Conservation (phyloP, 2,888 invertebrate species). For the Phymatocera aterrima region DNA sequence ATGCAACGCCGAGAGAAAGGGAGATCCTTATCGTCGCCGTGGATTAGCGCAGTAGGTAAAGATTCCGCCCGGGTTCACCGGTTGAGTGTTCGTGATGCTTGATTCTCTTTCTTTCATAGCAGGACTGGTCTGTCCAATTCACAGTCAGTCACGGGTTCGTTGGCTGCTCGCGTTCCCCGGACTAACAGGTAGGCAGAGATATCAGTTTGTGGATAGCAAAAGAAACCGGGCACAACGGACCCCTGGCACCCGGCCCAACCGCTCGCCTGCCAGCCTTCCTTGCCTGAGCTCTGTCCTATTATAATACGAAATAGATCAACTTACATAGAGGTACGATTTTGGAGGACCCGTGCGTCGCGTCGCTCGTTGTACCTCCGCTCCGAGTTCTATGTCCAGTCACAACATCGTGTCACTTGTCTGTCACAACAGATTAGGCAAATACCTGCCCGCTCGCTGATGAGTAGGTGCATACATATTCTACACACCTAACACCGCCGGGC, state of each 20-base stretch:
- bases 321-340: constrained; percentile 62
- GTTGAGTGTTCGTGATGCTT: neutral
- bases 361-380: constrained; percentile 47
- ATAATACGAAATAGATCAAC: constrained; percentile 68
- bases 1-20: constrained; percentile 53
- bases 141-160: constrained; percentile 57
- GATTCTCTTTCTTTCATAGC: too few relatives aligned
- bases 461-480: constrained; percentile 27
- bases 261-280: neutral
- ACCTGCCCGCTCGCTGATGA: constrained; percentile 31
- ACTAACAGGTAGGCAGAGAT: constrained; percentile 29
- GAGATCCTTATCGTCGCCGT: constrained; percentile 58
- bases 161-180: constrained; percentile 51
- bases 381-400: constrained; percentile 63
- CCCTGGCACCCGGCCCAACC: too few relatives aligned
- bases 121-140: constrained; percentile 12
- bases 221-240: constrained; percentile 21
- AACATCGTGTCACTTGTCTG: constrained; percentile 68
- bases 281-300: constrained; percentile 56
- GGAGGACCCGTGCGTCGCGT: too few relatives aligned
- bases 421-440: constrained; percentile 70
- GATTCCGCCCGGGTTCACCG: neutral
- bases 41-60: constrained; percentile 39
- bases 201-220: constrained; percentile 10
- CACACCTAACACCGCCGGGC: neutral